Percentiles rank a stretch among this genome's conserved stretches.
These are phyloP conservation scores for Hypothenemus hampei DNA, from an alignment of 1,140 invertebrate species.

Conservation along the genomic window DNA sequence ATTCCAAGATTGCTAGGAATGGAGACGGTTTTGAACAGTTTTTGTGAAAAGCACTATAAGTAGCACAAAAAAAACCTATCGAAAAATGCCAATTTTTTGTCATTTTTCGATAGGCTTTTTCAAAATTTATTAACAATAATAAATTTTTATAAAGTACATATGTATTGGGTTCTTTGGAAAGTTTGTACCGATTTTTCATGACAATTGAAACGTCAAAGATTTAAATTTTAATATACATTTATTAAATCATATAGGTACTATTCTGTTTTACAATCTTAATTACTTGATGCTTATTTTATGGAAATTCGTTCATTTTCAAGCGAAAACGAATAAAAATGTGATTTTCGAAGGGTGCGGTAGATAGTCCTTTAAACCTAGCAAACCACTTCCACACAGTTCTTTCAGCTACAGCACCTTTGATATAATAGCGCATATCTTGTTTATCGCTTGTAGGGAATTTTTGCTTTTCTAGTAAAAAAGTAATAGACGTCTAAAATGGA, in stretches of 20 bases:
- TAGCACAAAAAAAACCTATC: too few relatives aligned
- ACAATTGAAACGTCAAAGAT: background rate
- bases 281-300: background rate
- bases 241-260: background rate
- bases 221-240: background rate
- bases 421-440: background rate
- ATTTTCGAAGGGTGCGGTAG: background rate
- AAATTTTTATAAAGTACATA: background rate
- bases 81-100: too few relatives aligned
- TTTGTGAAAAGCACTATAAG: too few relatives aligned
- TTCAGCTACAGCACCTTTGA: background rate
- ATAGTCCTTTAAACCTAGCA: background rate
- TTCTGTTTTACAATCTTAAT: constrained; percentile 1
- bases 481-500: background rate
- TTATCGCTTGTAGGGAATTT: background rate
- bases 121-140: too few relatives aligned
- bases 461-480: background rate
- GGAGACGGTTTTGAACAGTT: too few relatives aligned
- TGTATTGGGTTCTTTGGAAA: background rate
- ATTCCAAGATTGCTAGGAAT: too few relatives aligned
- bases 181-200: background rate
- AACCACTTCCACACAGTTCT: background rate
- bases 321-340: background rate
- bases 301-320: background rate
- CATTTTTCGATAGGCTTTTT: too few relatives aligned